A percentile compares a stretch with the other conserved stretches of the same genome.
Conservation (phyloP, 1,140 invertebrate species). For the Tetragnatha versicolor region DNA sequence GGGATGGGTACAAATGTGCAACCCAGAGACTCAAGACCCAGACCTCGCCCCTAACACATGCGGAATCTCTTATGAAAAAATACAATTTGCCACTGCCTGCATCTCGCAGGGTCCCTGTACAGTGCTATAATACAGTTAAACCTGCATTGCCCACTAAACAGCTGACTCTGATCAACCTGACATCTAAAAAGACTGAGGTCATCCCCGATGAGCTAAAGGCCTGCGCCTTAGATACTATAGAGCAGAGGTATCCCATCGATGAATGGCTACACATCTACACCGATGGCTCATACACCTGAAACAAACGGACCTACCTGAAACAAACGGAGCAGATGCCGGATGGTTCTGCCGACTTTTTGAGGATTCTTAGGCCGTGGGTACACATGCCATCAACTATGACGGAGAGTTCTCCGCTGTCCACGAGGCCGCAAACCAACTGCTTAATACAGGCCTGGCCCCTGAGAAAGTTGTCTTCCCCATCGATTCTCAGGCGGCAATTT, state of each 20-base stretch:
- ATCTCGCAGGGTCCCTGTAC: background rate
- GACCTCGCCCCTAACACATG: background rate
- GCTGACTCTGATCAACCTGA: background rate
- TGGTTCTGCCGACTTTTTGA: no score
- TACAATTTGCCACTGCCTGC: background rate
- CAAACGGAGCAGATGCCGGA: background rate
- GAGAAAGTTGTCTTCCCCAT: no score
- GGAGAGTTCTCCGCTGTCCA: no score
- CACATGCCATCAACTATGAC: no score
- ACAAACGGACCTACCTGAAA: no score
- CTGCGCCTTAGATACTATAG: background rate
- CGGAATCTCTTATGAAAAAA: background rate
- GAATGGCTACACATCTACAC: constrained; percentile 6
- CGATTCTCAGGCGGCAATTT: no score
- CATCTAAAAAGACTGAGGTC: no score
- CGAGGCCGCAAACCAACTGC: no score
- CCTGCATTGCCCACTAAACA: background rate
- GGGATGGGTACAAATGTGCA: background rate
- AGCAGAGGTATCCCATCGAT: background rate
- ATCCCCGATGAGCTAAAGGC: no score
- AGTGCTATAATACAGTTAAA: background rate
- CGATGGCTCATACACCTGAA: background rate
- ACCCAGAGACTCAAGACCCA: background rate
- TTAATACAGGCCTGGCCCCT: no score
- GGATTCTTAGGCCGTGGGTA: no score